Conservation (phyloP, 1,140 invertebrate species). For the Tenebrio molitor region DNA sequence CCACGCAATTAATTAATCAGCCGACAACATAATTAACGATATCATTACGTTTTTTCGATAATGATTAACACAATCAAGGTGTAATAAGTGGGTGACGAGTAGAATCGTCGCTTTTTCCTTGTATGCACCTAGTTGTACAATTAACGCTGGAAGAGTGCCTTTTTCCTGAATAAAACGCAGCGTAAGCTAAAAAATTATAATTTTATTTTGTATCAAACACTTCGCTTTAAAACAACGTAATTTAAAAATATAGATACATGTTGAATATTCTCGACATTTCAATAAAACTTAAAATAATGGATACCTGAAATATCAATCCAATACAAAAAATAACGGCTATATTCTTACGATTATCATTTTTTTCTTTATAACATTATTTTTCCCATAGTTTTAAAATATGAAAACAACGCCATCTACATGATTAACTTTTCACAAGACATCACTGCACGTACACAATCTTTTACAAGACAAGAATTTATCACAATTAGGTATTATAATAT, state of each 20-base stretch:
- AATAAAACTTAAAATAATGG: conserved; percentile 15
- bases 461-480: conserved; percentile 47
- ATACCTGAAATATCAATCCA: conserved; percentile 35
- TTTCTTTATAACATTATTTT: conserved; percentile 35
- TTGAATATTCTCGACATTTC: conserved; percentile 36
- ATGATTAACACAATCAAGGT: too few relatives aligned
- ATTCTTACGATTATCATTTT: conserved; percentile 34
- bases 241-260: conserved; percentile 45
- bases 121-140: too few relatives aligned
- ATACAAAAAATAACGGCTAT: conserved; percentile 38
- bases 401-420: conserved; percentile 43
- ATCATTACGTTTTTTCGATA: too few relatives aligned
- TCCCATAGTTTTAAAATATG: conserved; percentile 36
- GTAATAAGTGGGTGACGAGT: too few relatives aligned
- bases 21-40: too few relatives aligned
- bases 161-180: conserved; percentile 16
- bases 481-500: conserved; percentile 44
- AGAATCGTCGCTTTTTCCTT: too few relatives aligned
- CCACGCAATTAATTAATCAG: too few relatives aligned
- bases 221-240: conserved; percentile 41
- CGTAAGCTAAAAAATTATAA: conserved; percentile 45
- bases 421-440: conserved; percentile 45
- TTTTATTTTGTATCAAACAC: conserved; percentile 44
- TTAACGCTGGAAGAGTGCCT: too few relatives aligned
- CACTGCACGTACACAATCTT: conserved; percentile 45